Evolutionary conservation across 1,140 invertebrate species (phyloP), one percentile per base, ranked within the genome.

Genomic region (Episyrphus balteatus): DNA sequence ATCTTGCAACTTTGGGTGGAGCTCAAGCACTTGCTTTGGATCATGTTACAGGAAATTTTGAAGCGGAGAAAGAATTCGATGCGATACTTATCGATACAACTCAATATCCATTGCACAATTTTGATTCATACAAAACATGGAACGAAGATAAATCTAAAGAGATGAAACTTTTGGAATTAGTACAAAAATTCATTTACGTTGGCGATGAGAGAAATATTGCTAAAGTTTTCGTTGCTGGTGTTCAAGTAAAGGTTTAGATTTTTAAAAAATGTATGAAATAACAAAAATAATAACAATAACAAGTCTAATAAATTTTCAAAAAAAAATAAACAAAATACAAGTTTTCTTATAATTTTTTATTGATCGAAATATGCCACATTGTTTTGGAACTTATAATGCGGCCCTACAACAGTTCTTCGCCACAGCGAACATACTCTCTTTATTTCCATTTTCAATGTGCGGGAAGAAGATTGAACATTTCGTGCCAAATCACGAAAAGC

Each of bases 161-260:
- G 15, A 53, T 65, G 1, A 48, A 51, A 11, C 55, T 79, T 0
- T 57, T 73, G 31, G 79, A 85, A 56, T 63, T 83, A 21, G 56
- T 93, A 10, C 82, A 92, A 62, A 83, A 87, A 62, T 90, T 92
- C 55, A 72, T 93, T 50, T 88, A 82, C 57, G 68, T 79, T 33
- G 89, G 88, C 1, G 87, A 92, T 70, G 86, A 92, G 66, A 76
- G 87, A 49, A 92, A 93, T 66, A 85, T 94, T 41, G 42, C 61
- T 2, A 65, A 79, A 58, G 85, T 92, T 9, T 92, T 77, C 71
- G 82, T 92, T 21, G 75, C 77, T 47, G 89, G 88, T 15, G 68
- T 69, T 51, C 65, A 71, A 54, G 76, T 84, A 13, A 79, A 78
- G 64, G 21, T 26, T 26, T 26, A 26, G n/a, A n/a, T n/a, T n/a